Evolutionary conservation across 1,140 invertebrate species (phyloP), one percentile per base, ranked within the genome.

Genomic region (Ceratosolen fusciceps): DNA sequence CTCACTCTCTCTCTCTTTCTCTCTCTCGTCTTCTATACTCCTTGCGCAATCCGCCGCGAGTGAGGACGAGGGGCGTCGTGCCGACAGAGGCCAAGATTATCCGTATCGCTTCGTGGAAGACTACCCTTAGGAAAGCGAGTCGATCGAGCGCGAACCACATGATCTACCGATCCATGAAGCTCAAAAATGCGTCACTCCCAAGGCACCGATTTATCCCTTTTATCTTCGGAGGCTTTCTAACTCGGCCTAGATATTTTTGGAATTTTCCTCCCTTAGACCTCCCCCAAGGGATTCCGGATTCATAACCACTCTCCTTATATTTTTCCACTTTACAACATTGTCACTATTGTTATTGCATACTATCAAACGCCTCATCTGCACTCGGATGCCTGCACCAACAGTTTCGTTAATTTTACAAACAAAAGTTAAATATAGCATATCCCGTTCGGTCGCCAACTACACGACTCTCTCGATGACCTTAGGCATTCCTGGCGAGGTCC

Each of bases 101-200:
- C 79, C 71, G 29, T 72, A 77, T 73, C 74, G 56, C 68, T 77
- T 80, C 56, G 79, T 49, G 74, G 74, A 80, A 80, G 74, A 80
- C 74, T 65, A 76, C 74, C 79, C 74, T 58, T 26, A 29, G 47
- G 62, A 56, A 77, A 73, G 72, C 65, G 58, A 47, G 26, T 73
- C 68, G 74, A 80, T 80, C 74, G 74, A 80, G 74, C 79, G 74
- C 77, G 56, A 80, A 80, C 67, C 67, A 24, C 52, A 31, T 56
- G 37, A 67, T 74, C 21, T 29, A 31, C 49, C 24, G 43, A 21
- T 3, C 60, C 2, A 0, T 29, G 21, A 14, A 47, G n/a, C 12
- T 24, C 67, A 43, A 71, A 77, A 52, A 60, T 67, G 47, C 29
- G 75, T 77, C 65, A 77, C 77, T 78, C 68, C 73, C 67, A 52